phyloP scores from a whole-genome alignment of 1,140 invertebrate genomes.

The Tetraneura akinire region DNA sequence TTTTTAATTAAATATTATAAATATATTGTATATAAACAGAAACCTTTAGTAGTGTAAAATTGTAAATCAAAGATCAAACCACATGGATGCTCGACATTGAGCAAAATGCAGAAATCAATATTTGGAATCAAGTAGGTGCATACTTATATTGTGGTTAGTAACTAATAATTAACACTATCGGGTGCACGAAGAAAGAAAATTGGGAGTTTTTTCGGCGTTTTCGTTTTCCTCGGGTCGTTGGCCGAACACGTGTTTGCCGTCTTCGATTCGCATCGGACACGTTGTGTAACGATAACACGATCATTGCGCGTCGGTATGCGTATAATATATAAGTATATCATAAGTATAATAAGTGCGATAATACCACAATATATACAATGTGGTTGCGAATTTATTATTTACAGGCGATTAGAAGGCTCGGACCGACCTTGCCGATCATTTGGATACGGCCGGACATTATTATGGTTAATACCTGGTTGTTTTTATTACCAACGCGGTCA shows the following conservation, averaged over 20 bases:
- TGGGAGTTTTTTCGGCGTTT: background rate
- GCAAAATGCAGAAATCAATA: too few species aligned
- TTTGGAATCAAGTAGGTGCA: too few species aligned
- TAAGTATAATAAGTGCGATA: background rate
- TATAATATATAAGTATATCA: too few species aligned
- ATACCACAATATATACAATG: background rate
- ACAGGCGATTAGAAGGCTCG: conserved; percentile 28
- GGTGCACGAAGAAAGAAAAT: background rate
- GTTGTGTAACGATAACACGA: conserved; percentile 15
- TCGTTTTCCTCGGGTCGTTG: conserved; percentile 1
- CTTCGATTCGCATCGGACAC: conserved; percentile 29
- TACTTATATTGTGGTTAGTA: too few species aligned
- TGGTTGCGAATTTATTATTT: conserved; percentile 17
- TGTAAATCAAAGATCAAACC: too few species aligned
- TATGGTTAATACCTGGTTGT: background rate
- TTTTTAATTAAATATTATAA: too few species aligned
- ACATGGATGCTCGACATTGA: too few species aligned
- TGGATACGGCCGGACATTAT: conserved; percentile 18
- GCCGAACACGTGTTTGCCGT: background rate
- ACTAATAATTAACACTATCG: background rate
- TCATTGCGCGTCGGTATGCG: background rate
- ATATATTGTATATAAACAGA: too few species aligned
- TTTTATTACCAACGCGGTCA: too few species aligned
- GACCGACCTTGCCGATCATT: conserved; percentile 20
- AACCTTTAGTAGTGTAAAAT: too few species aligned